A percentile compares a stretch with the other conserved stretches of the same genome.
Conservation (phyloP, 2,113 vertebrate genomes). For the Thalassoma bifasciatum region DNA sequence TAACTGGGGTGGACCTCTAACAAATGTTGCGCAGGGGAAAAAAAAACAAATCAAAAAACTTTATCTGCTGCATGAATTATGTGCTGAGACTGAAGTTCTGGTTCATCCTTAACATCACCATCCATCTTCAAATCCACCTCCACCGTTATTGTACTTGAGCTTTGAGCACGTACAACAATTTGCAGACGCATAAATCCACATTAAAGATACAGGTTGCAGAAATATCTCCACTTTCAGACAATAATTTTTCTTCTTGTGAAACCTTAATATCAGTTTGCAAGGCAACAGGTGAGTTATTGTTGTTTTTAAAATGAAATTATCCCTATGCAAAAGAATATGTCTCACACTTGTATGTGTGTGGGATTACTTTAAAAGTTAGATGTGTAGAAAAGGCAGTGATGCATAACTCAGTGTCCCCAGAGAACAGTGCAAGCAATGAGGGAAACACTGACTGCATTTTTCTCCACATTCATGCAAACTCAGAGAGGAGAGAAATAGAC, state of each 20-base stretch:
- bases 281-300: slow-evolving; percentile 10
- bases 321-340: slow-evolving; percentile 33
- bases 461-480: slow-evolving; percentile 71
- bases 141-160: background rate
- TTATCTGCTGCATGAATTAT: slow-evolving; percentile 61
- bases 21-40: slow-evolving; percentile 37
- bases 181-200: slow-evolving; percentile 51
- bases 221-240: slow-evolving; percentile 54
- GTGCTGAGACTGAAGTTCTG: slow-evolving; percentile 22
- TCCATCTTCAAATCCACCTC: slow-evolving; percentile 36
- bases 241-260: slow-evolving; percentile 46
- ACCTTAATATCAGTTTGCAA: slow-evolving; percentile 37
- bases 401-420: slow-evolving; percentile 49
- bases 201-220: slow-evolving; percentile 32
- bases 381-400: slow-evolving; percentile 33
- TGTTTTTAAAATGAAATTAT: slow-evolving; percentile 34
- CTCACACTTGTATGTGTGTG: slow-evolving; percentile 42
- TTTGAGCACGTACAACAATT: slow-evolving; percentile 29
- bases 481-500: slow-evolving; percentile 71
- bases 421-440: slow-evolving; percentile 58
- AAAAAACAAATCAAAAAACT: background rate
- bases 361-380: slow-evolving; percentile 59
- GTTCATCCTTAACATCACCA: slow-evolving; percentile 55
- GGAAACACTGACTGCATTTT: slow-evolving; percentile 74
- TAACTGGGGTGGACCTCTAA: slow-evolving; percentile 53